Evolutionary conservation across 64 coral and sea anemone genomes (phyloP), one percentile per base, ranked within the genome.

Genomic region (Actinia equina): DNA sequence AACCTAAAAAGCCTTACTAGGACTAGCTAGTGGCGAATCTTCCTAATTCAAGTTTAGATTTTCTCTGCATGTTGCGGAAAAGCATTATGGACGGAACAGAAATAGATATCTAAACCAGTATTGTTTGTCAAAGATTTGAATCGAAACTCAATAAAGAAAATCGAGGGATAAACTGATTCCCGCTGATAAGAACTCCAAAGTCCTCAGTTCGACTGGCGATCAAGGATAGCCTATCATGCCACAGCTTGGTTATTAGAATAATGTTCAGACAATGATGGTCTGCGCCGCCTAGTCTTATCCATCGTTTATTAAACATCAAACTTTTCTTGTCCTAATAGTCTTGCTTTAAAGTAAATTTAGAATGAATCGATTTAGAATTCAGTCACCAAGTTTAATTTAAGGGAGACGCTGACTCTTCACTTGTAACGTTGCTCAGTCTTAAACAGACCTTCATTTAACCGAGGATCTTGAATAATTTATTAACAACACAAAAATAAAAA

Each of bases 241-340:
- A 69, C 26, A 41, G 55, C 3, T 12, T 25, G 69, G 62, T 65
- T 5, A 74, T 74, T 74, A 74, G 69, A 74, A 74, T 74, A 74
- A 74, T 27, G 69, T 74, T 30, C 26, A 74, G 69, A 74, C 69
- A 74, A 74, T 74, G n/a, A n/a, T n/a, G 26, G 69, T 74, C 69
- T 74, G 26, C 69, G 30, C 1, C 26, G 22, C 3, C 62, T 2
- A 74, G 41, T 10, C 2, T 11, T 25, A n/a, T 20, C 62, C 22
- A 23, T 65, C 25, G 69, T 30, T 74, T 74, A 30, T 74, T 41
- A 42, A 74, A 41, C 69, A 74, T 74, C 15, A 1, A 27, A 25
- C 55, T 57, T 13, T 57, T 2, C 2, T 14, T 14, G 55, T 57
- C 55, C 15, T 57, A 57, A 12, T 57, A 2, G 0, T 2, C 7